Conservation (phyloP, 1,140 invertebrate species). For the Heliothis virescens region DNA sequence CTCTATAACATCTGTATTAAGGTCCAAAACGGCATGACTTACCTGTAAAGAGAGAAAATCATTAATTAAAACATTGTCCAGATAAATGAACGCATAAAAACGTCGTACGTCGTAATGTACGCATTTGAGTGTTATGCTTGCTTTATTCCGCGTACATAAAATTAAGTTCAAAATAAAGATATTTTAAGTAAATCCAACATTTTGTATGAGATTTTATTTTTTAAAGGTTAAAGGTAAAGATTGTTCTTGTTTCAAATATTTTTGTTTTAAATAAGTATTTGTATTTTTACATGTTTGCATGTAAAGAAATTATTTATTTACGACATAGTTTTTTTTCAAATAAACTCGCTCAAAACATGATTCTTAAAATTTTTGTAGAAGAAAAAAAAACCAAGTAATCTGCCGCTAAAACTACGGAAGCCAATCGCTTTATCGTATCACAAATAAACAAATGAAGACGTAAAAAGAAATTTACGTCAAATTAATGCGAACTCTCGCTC, state of each 20-base stretch:
- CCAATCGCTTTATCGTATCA: slow-evolving; percentile 1
- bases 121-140: slow-evolving; percentile 53
- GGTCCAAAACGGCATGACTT: slow-evolving; percentile 56
- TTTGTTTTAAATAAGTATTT: too few species aligned
- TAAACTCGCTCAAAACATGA: background rate
- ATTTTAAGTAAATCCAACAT: background rate
- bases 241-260: too few species aligned
- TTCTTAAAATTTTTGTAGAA: too few species aligned
- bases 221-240: background rate
- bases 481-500: slow-evolving; percentile 21
- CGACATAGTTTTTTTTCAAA: background rate
- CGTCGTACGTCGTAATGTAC: slow-evolving; percentile 59
- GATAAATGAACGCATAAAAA: slow-evolving; percentile 57
- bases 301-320: too few species aligned
- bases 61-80: slow-evolving; percentile 64
- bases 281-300: background rate
- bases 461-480: slow-evolving; percentile 32
- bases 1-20: slow-evolving; percentile 39
- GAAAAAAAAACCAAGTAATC: background rate
- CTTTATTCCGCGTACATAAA: slow-evolving; percentile 58
- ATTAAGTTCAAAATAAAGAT: slow-evolving; percentile 26
- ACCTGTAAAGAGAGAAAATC: slow-evolving; percentile 71
- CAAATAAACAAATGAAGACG: slow-evolving; percentile 38
- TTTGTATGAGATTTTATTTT: slow-evolving; percentile 1
- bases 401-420: slow-evolving; percentile 20